These are phyloP conservation scores for Lymantria dispar DNA, from an alignment of 2,888 invertebrate species.

Conservation along the genomic window DNA sequence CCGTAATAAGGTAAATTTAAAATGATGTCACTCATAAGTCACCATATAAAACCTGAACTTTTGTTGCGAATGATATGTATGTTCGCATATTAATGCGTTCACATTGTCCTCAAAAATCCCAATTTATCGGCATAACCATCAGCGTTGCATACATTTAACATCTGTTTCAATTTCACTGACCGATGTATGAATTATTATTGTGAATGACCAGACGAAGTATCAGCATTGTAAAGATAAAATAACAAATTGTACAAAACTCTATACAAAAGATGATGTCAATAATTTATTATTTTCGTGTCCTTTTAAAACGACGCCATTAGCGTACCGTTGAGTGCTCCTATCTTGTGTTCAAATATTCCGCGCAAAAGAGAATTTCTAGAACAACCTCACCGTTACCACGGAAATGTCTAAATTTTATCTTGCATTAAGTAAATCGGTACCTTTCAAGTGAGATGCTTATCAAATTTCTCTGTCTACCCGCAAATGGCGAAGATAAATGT, in stretches of 20 bases:
- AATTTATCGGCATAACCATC: constrained; percentile 46
- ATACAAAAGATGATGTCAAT: constrained; percentile 68
- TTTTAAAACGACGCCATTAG: constrained; percentile 71
- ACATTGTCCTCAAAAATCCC: constrained; percentile 23
- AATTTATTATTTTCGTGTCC: constrained; percentile 76
- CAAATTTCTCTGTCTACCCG: constrained; percentile 43
- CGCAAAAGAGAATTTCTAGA: constrained; percentile 54
- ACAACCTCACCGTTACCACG: constrained; percentile 47
- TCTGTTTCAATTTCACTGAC: constrained; percentile 62
- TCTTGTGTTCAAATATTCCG: constrained; percentile 55
- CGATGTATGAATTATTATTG: constrained; percentile 58
- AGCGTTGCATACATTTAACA: constrained; percentile 51
- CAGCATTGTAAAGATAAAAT: constrained; percentile 47
- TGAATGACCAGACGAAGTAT: constrained; percentile 28
- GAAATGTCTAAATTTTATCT: constrained; percentile 57
- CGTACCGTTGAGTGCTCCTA: constrained; percentile 58
- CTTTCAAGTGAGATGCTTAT: constrained; percentile 48
- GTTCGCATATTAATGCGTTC: constrained; percentile 18
- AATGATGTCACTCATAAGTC: too few species aligned
- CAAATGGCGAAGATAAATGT: constrained; percentile 32
- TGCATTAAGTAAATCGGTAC: constrained; percentile 50
- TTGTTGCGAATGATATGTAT: too few species aligned
- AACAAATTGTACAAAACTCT: constrained; percentile 56
- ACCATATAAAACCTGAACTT: too few species aligned
- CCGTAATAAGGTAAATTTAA: too few species aligned